Evolutionary conservation across 2,888 invertebrate genomes (phyloP).

Genomic region (Synergus japonicus): DNA sequence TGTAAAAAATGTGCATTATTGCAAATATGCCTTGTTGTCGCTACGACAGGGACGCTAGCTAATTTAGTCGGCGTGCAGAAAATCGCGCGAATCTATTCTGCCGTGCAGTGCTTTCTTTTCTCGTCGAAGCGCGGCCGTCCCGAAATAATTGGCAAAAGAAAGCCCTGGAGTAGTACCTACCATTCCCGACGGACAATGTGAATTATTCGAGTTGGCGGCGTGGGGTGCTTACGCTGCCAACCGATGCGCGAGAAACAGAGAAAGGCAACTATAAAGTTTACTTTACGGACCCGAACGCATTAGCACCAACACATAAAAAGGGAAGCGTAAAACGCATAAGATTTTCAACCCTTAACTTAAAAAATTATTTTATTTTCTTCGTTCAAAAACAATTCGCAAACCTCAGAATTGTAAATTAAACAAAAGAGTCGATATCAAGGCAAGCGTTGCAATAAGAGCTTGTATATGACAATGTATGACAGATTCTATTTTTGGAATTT

Average conservation of each 20-base stretch:
- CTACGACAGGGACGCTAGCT: constrained; percentile 56
- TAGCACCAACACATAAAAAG: neutral
- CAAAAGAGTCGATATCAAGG: too few species aligned
- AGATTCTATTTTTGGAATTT: too few species aligned
- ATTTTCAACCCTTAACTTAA: neutral
- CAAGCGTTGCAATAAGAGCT: too few species aligned
- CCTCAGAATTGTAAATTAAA: too few species aligned
- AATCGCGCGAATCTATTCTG: constrained; percentile 75
- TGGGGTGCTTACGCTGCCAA: constrained; percentile 60
- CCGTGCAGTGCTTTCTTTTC: constrained; percentile 74
- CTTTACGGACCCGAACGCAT: constrained; percentile 20
- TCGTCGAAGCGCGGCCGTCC: constrained; percentile 68
- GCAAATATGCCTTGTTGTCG: constrained; percentile 48
- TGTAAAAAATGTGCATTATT: neutral
- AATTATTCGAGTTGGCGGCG: constrained; percentile 77
- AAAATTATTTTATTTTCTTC: neutral
- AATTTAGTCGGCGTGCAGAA: constrained; percentile 74
- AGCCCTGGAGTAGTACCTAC: constrained; percentile 69
- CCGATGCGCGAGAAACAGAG: constrained; percentile 37
- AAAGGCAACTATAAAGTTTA: constrained; percentile 27
- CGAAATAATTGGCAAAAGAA: constrained; percentile 77
- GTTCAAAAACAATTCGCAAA: too few species aligned
- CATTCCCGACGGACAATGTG: constrained; percentile 77
- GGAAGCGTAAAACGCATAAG: neutral
- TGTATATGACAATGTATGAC: too few species aligned